Evolutionary conservation across 92 coral and sea anemone species (phyloP).

Genomic region (Parazoanthus darwini): DNA sequence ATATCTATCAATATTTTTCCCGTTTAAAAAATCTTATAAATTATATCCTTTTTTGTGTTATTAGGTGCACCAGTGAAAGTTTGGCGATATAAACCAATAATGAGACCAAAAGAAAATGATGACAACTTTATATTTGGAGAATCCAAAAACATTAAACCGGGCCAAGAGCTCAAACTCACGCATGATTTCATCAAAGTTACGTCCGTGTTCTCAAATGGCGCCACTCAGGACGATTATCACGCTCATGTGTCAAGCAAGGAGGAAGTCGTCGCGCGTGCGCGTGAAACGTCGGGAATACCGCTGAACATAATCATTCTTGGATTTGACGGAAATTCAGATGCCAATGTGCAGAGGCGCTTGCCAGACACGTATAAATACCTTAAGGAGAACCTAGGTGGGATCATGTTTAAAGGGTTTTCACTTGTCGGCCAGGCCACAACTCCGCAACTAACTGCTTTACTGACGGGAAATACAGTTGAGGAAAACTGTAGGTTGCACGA

Average conservation of each 20-base stretch:
- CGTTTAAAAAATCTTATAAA: not conserved
- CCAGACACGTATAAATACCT: constrained; percentile 63
- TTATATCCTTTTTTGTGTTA: not conserved
- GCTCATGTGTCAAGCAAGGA: constrained; percentile 64
- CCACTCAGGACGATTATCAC: constrained; percentile 60
- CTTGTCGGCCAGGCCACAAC: constrained; percentile 77
- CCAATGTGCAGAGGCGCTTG: constrained; percentile 66
- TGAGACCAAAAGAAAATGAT: constrained; percentile 42
- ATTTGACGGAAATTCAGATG: constrained; percentile 80
- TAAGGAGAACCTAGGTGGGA: constrained; percentile 62
- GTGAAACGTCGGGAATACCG: constrained; percentile 57
- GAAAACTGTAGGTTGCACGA: constrained; percentile 75
- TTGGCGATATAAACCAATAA: constrained; percentile 53
- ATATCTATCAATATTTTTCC: not conserved
- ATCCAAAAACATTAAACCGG: constrained; percentile 33
- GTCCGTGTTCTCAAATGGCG: constrained; percentile 57
- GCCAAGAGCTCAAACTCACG: constrained; percentile 32
- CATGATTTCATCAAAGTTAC: constrained; percentile 65
- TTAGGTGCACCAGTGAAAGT: constrained; percentile 52
- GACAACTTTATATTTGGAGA: constrained; percentile 49
- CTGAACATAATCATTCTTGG: constrained; percentile 78
- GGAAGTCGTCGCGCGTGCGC: constrained; percentile 42
- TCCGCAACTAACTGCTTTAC: constrained; percentile 71
- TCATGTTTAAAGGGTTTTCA: constrained; percentile 79
- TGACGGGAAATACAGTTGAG: constrained; percentile 73